Evolutionary conservation across 1,140 invertebrate genomes (phyloP), one percentile per base, ranked within the genome.

Genomic region (Lepidostoma basale): DNA sequence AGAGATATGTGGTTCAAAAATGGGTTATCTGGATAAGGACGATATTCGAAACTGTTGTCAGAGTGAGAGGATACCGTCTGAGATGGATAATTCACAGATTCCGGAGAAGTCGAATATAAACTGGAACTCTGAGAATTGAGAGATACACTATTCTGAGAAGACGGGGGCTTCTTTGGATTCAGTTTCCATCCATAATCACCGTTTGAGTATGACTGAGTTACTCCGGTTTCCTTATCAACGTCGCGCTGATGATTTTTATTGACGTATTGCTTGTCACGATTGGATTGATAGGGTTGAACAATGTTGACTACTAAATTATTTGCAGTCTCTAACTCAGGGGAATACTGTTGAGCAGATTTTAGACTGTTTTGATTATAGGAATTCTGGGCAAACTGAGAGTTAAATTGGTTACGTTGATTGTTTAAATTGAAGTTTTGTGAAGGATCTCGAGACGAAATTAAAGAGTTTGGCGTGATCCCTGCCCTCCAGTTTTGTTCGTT

Each of bases 141-240:
- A 23, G 74, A 74, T 26, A 73, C 71, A 70, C 76, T 77, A 59
- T 71, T 65, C 49, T 58, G 63, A n/a, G 52, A 25, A 10, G 26
- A 20, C 40, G 25, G 25, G 16, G 20, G 62, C 60, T 79, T 83
- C 69, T 79, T 82, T 8, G 76, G 77, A 12, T 72, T 68, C 4
- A 83, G 54, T 74, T 80, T 83, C 82, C 82, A 83, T 10, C 82
- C 81, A 73, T 78, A 83, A 68, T 83, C 80, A 23, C 80, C 80
- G 60, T 79, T 77, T 3, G 82, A 81, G 70, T 82, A 83, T 22
- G 79, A 74, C 8, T 74, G 77, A 52, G 81, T 78, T 67, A 71
- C 74, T 58, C 79, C 78, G 0, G 65, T 74, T 12, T 68, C 60
- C 20, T 74, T 76, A 22, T 80, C 77, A 30, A 68, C n/a, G 62